phyloP scores from a whole-genome alignment of 2,888 invertebrate genomes.

The Bruchidius siliquastri region DNA sequence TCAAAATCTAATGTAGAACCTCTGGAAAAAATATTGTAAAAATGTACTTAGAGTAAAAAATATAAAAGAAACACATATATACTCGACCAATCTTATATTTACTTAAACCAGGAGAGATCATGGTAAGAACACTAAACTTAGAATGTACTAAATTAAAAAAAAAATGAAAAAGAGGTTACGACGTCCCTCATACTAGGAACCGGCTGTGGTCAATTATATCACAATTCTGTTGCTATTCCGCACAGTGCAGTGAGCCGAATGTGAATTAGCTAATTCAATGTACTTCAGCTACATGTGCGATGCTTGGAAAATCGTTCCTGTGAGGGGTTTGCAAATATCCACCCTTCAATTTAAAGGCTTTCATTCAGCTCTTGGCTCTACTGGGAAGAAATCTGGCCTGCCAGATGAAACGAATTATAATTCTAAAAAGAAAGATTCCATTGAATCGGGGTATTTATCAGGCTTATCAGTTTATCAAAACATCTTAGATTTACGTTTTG shows the following conservation, averaged over 20 bases:
- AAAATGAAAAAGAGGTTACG: slow-evolving; percentile 35
- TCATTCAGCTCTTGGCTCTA: too few relatives aligned
- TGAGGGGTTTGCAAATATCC: too few relatives aligned
- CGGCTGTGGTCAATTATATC: slow-evolving; percentile 45
- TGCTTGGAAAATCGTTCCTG: not conserved
- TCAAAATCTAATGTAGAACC: too few relatives aligned
- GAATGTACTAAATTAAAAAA: slow-evolving; percentile 21
- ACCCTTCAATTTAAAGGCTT: too few relatives aligned
- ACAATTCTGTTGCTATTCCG: slow-evolving; percentile 38
- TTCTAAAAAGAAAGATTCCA: too few relatives aligned
- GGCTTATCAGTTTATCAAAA: too few relatives aligned
- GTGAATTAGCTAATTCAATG: not conserved
- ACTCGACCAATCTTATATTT: slow-evolving; percentile 14
- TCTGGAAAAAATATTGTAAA: too few relatives aligned
- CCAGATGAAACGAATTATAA: not conserved
- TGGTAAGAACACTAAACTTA: slow-evolving; percentile 36
- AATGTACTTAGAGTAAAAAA: too few relatives aligned
- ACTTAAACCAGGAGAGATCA: slow-evolving; percentile 39
- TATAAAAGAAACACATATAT: not conserved
- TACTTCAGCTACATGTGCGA: not conserved
- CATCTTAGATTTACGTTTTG: too few relatives aligned
- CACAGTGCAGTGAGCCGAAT: slow-evolving; percentile 19
- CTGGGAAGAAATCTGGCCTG: too few relatives aligned
- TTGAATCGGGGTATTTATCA: too few relatives aligned
- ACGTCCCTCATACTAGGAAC: slow-evolving; percentile 42